Evolutionary conservation across 2,113 vertebrate species (phyloP).

Genomic region (Ascaphus truei): DNA sequence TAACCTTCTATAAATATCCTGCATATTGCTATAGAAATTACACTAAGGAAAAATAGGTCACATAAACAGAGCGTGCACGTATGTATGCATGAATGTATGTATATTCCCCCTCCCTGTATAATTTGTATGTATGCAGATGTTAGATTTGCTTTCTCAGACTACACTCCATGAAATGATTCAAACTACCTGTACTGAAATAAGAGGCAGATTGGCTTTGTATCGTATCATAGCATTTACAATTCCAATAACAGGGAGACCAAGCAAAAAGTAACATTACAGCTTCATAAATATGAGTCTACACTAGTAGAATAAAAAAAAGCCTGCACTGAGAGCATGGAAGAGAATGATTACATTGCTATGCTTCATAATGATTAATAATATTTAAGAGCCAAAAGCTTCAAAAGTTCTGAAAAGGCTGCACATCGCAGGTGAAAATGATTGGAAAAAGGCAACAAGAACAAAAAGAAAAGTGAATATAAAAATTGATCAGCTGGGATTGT

Average conservation of each 20-base stretch:
- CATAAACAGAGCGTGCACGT: conserved; percentile 9
- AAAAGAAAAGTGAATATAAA: no score
- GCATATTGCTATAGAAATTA: conserved; percentile 32
- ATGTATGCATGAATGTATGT: no score
- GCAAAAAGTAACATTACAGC: background rate
- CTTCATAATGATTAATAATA: no score
- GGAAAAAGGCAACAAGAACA: no score
- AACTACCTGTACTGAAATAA: background rate
- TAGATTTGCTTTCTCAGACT: background rate
- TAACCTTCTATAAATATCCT: conserved; percentile 24
- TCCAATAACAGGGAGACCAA: background rate
- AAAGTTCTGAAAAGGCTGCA: no score
- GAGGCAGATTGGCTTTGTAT: background rate
- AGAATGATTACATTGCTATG: no score
- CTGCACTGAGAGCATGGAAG: no score
- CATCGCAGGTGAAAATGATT: no score
- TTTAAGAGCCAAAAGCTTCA: no score
- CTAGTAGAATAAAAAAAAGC: no score
- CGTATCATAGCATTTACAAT: background rate
- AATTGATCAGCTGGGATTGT: no score
- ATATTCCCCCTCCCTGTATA: background rate
- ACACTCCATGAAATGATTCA: background rate
- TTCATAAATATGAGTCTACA: no score
- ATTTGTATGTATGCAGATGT: background rate
- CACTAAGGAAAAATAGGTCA: conserved; percentile 20